A percentile compares a stretch with the other conserved stretches of the same genome.
phyloP scores from a whole-genome alignment of 1,140 invertebrate genomes.

The Saccostrea glomerata region DNA sequence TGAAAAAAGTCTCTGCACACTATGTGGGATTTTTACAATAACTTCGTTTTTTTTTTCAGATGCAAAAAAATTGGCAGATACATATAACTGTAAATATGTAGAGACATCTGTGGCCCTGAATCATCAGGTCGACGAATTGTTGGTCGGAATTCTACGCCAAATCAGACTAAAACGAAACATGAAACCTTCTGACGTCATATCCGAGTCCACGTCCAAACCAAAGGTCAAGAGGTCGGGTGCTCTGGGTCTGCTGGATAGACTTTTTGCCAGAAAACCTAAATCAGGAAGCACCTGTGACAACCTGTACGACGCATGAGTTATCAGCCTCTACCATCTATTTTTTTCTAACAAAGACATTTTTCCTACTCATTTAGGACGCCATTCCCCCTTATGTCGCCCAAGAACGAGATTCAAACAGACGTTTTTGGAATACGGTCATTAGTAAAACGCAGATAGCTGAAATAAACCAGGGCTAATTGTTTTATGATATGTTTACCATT shows the following conservation, averaged over 20 bases:
- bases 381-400: not conserved
- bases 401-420: not conserved
- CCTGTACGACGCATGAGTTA: conserved; percentile 48
- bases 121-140: conserved; percentile 89
- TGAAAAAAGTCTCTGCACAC: too few relatives aligned
- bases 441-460: not conserved
- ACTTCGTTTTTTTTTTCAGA: conserved; percentile 63
- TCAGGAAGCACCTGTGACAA: conserved; percentile 65
- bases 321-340: not conserved
- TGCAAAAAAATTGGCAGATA: conserved; percentile 81
- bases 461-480: not conserved
- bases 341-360: not conserved
- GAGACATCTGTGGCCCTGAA: conserved; percentile 89
- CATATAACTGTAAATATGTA: conserved; percentile 89
- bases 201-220: conserved; percentile 26
- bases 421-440: not conserved
- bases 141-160: conserved; percentile 86
- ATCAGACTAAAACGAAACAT: conserved; percentile 71
- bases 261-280: conserved; percentile 47
- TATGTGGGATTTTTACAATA: not conserved
- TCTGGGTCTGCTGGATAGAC: conserved; percentile 43
- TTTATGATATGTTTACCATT: conserved; percentile 3
- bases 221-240: conserved; percentile 43
- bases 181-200: conserved; percentile 15
- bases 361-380: not conserved